These are phyloP conservation scores for Cyclophora punctaria DNA, from an alignment of 2,888 invertebrate species.

Conservation along the genomic window DNA sequence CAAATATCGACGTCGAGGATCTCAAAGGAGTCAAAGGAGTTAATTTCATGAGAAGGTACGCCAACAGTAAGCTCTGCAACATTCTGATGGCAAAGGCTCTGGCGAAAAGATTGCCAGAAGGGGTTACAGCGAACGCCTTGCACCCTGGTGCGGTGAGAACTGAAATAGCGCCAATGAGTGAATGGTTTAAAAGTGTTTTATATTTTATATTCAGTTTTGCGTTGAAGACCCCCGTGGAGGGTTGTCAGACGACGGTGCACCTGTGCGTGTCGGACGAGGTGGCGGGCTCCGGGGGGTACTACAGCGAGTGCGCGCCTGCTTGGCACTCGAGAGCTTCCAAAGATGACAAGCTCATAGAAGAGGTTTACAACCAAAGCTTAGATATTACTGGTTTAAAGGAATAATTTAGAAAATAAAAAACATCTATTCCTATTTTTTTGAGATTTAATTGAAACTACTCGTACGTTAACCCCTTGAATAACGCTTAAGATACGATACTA, in stretches of 20 bases:
- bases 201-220: too few relatives aligned
- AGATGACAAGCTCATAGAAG: constrained; percentile 79
- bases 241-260: constrained; percentile 85
- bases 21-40: constrained; percentile 21
- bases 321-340: constrained; percentile 68
- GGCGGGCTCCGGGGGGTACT: constrained; percentile 83
- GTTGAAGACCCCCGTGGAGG: constrained; percentile 80
- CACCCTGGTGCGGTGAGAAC: constrained; percentile 90
- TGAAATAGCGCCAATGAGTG: constrained; percentile 61
- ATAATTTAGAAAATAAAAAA: too few relatives aligned
- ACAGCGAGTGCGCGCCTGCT: constrained; percentile 80
- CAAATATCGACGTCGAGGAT: constrained; percentile 62
- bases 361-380: constrained; percentile 81
- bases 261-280: constrained; percentile 83
- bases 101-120: constrained; percentile 48
- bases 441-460: too few relatives aligned
- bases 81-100: constrained; percentile 59
- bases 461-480: too few relatives aligned
- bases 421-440: too few relatives aligned
- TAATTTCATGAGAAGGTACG: constrained; percentile 57
- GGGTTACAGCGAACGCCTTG: constrained; percentile 84
- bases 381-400: constrained; percentile 18
- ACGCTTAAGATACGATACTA: too few relatives aligned
- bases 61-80: constrained; percentile 55
- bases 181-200: too few relatives aligned